Evolutionary conservation across 1,140 invertebrate genomes (phyloP), one percentile per base, ranked within the genome.

Genomic region (Magallana ariakensis): DNA sequence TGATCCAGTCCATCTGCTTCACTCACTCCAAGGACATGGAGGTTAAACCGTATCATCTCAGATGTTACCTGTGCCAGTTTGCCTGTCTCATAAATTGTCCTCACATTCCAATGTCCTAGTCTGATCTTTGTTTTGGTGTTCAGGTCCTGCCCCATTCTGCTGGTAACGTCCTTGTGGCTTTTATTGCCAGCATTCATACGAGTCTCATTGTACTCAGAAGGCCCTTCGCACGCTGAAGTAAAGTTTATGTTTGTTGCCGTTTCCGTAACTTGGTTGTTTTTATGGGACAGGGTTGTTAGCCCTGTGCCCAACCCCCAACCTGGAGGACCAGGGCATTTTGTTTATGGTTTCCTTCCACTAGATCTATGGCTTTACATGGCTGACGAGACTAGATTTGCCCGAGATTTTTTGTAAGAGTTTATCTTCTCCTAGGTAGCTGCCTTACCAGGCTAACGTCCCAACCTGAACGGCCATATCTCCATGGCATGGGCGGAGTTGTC

Each of bases 51-150:
- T 58, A 83, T 85, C 81, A 90, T 90, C 82, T 90, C 87, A 56
- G 70, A 13, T 88, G 75, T 88, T 16, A 90, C 62, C 80, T 87
- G 85, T 88, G 85, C 81, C 16, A 85, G 54, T 55, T 90, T 90
- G 0, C 87, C 85, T n/a, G 85, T 87, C 82, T 90, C 87, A 57
- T 88, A 88, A 87, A 90, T 86, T 10, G 89, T 90, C 3, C 87
- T 46, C 6, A 85, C 87, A 57, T 90, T 90, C 89, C 89, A 90
- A n/a, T 87, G 70, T 62, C n/a, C n/a, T n/a, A n/a, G n/a, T n/a
- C 87, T 85, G 46, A 90, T 88, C 70, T 83, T 89, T 80, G 86
- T 89, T 85, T 87, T 89, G 57, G 88, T 56, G 88, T 75, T 83
- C 54, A 87, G 60, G 55, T 85, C 88, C 83, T 85, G 83, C 54